Conservation (phyloP, 1,140 invertebrate species). For the Drosophila kurseongensis region DNA sequence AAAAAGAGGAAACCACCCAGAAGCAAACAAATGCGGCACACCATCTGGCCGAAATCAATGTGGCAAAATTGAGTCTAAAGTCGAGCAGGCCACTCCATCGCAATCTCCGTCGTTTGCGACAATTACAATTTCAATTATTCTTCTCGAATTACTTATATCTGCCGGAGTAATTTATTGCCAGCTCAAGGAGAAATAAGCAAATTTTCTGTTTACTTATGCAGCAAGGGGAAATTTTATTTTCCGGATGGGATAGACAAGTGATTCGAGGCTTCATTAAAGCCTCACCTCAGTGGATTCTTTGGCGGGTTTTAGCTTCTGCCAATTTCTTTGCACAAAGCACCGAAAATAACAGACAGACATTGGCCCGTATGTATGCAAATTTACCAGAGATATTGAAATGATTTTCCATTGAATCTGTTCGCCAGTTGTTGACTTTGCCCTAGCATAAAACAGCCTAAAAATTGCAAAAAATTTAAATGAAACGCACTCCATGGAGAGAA, state of each 20-base stretch:
- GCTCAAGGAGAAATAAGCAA: slow-evolving; percentile 27
- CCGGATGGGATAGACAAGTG: slow-evolving; percentile 14
- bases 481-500: slow-evolving; percentile 47
- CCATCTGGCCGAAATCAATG: slow-evolving; percentile 41
- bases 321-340: slow-evolving; percentile 46
- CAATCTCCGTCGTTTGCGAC: slow-evolving; percentile 22
- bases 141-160: slow-evolving; percentile 50
- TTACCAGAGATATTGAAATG: slow-evolving; percentile 69
- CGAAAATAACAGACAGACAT: slow-evolving; percentile 16
- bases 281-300: slow-evolving; percentile 58
- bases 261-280: slow-evolving; percentile 23
- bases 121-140: slow-evolving; percentile 55
- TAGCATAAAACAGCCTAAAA: slow-evolving; percentile 76
- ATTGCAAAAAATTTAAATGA: slow-evolving; percentile 79
- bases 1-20: slow-evolving; percentile 30
- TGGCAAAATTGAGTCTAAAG: slow-evolving; percentile 31
- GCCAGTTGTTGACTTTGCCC: slow-evolving; percentile 67
- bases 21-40: slow-evolving; percentile 14
- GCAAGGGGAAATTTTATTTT: slow-evolving; percentile 15
- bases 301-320: slow-evolving; percentile 38
- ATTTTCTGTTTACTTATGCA: slow-evolving; percentile 38
- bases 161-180: slow-evolving; percentile 39
- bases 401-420: slow-evolving; percentile 68
- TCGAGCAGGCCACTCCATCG: slow-evolving; percentile 9
- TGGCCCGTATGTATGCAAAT: slow-evolving; percentile 47